Conservation (phyloP, 2,888 invertebrate genomes). For the Caenorhabditis becei region DNA sequence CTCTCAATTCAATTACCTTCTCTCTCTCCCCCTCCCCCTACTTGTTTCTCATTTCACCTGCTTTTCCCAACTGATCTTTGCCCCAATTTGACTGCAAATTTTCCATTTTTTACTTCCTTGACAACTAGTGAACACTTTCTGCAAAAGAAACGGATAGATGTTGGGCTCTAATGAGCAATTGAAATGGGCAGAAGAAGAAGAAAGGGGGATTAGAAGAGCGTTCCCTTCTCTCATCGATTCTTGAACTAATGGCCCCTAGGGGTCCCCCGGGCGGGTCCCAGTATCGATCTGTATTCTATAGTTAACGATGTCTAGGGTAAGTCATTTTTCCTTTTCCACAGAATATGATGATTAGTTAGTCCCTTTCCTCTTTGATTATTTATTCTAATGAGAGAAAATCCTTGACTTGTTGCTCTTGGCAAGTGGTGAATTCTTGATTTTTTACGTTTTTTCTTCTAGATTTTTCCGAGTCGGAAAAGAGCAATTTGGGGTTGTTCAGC, state of each 20-base stretch:
- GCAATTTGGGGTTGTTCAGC: too few relatives aligned
- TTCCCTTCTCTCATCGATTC: slow-evolving; percentile 25
- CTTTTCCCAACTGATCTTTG: too few relatives aligned
- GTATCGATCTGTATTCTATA: too few relatives aligned
- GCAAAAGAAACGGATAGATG: slow-evolving; percentile 5
- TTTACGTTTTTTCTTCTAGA: too few relatives aligned
- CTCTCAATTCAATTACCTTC: slow-evolving; percentile 47
- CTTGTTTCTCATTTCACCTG: not conserved
- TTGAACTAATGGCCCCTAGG: slow-evolving; percentile 7
- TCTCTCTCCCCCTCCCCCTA: slow-evolving; percentile 16
- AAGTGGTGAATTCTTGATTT: too few relatives aligned
- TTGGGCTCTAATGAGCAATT: slow-evolving; percentile 28
- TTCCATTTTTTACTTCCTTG: slow-evolving; percentile 26
- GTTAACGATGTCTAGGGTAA: too few relatives aligned
- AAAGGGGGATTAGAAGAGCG: slow-evolving; percentile 34
- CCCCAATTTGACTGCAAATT: not conserved
- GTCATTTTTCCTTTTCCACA: too few relatives aligned
- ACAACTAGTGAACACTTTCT: slow-evolving; percentile 3
- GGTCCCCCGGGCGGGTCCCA: not conserved
- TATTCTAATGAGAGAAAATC: too few relatives aligned
- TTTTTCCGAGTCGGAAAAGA: too few relatives aligned
- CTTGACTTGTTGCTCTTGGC: too few relatives aligned
- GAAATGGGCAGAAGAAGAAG: slow-evolving; percentile 2
- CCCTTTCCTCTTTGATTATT: too few relatives aligned
- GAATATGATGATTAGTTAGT: too few relatives aligned